These are phyloP conservation scores for Drosophila subpulchrella DNA, from an alignment of 1,140 invertebrate species.

Conservation along the genomic window DNA sequence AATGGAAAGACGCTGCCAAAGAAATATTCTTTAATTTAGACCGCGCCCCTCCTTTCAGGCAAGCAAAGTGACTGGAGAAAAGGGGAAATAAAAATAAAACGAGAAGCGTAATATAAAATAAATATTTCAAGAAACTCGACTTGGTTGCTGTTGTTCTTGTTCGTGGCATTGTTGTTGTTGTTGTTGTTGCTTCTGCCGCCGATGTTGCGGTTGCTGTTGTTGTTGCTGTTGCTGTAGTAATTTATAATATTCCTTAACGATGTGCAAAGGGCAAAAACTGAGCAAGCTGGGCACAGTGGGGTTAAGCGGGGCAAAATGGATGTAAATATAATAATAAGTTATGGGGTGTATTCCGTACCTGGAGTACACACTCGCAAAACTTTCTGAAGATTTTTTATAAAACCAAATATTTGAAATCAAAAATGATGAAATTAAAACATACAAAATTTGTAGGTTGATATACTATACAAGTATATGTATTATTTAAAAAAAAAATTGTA, in stretches of 20 bases:
- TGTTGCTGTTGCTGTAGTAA: conserved; percentile 73
- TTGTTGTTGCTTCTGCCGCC: not conserved
- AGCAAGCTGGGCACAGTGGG: conserved; percentile 63
- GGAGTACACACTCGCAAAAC: too few species aligned
- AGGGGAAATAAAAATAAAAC: conserved; percentile 57
- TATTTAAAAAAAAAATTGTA: too few species aligned
- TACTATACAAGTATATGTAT: too few species aligned
- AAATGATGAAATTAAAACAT: too few species aligned
- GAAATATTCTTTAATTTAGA: conserved; percentile 84
- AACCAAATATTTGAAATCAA: too few species aligned
- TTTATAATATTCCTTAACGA: conserved; percentile 84
- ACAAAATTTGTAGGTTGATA: too few species aligned
- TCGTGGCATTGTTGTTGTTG: conserved; percentile 15
- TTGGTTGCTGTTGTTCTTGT: conserved; percentile 44
- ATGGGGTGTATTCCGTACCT: not conserved
- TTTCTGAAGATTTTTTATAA: too few species aligned
- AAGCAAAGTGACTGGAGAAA: conserved; percentile 21
- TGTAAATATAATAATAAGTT: not conserved
- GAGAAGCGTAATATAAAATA: conserved; percentile 77
- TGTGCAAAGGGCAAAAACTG: conserved; percentile 81
- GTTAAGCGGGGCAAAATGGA: not conserved
- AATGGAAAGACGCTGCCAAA: conserved; percentile 35
- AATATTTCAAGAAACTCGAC: conserved; percentile 75
- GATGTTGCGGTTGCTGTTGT: conserved; percentile 34
- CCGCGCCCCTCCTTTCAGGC: conserved; percentile 52